A percentile compares a stretch with the other conserved stretches of the same genome.
These are phyloP conservation scores for Cheilosia grossa DNA, from an alignment of 2,888 invertebrate species.

Conservation along the genomic window DNA sequence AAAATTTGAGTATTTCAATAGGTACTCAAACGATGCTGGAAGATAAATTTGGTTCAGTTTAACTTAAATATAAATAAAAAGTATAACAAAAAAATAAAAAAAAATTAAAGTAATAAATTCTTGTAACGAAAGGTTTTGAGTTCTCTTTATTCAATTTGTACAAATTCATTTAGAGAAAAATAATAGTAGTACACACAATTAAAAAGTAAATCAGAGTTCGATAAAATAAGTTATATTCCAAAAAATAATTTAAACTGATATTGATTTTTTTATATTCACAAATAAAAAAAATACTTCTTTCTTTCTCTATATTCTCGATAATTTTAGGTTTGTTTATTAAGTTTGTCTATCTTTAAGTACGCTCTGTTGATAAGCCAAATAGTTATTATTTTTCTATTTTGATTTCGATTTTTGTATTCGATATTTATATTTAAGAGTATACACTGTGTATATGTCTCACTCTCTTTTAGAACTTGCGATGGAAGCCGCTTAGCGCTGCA, in stretches of 20 bases:
- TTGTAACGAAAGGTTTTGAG: conserved; percentile 71
- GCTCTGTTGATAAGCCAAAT: conserved; percentile 66
- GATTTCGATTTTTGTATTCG: background rate
- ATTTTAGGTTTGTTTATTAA: conserved; percentile 43
- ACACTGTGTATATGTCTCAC: conserved; percentile 15
- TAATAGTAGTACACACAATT: conserved; percentile 32
- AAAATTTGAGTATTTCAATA: conserved; percentile 60
- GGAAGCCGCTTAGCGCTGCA: conserved; percentile 64
- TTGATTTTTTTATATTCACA: conserved; percentile 54
- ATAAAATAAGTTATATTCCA: conserved; percentile 74
- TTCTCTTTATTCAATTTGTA: conserved; percentile 38
- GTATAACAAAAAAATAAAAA: conserved; percentile 68
- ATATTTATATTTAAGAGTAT: conserved; percentile 15
- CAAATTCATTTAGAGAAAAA: conserved; percentile 29
- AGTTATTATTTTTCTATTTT: conserved; percentile 32
- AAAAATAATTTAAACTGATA: conserved; percentile 63
- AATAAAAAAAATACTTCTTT: conserved; percentile 65
- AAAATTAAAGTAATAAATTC: conserved; percentile 73
- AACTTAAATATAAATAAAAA: conserved; percentile 48
- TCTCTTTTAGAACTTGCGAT: conserved; percentile 62
- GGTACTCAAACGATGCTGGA: conserved; percentile 69
- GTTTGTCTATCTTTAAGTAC: conserved; percentile 70
- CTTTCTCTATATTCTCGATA: conserved; percentile 35
- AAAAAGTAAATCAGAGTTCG: conserved; percentile 31
- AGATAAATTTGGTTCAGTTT: conserved; percentile 55